Evolutionary conservation across 2,113 vertebrate species (phyloP).

Genomic region (Chrysochloris asiatica): DNA sequence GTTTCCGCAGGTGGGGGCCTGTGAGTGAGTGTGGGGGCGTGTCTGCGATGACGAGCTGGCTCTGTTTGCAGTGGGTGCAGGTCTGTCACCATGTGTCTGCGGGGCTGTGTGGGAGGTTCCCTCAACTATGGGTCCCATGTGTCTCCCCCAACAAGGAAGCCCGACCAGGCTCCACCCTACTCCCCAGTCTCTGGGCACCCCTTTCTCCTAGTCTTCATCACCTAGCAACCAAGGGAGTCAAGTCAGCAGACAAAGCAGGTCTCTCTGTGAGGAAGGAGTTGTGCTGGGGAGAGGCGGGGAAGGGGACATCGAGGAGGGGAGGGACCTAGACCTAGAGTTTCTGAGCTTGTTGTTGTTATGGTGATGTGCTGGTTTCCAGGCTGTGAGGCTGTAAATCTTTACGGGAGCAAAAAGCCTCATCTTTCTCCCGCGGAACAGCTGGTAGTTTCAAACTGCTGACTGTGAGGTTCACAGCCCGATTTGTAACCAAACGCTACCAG

Average conservation of each 20-base stretch:
- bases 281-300: neutral
- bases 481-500: no score
- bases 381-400: no score
- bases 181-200: neutral
- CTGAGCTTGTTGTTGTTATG: no score
- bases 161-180: neutral
- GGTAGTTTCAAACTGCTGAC: no score
- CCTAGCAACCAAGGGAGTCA: conserved; percentile 33
- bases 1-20: neutral
- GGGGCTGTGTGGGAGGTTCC: neutral
- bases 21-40: neutral
- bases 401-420: no score
- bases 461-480: no score
- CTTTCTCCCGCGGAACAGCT: no score
- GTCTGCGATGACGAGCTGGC: neutral
- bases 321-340: no score
- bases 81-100: neutral
- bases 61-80: neutral
- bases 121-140: no score
- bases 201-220: neutral
- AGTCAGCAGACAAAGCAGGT: conserved; percentile 21
- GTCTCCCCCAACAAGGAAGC: neutral
- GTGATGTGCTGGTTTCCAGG: no score
- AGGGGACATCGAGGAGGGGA: neutral
- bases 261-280: neutral